A percentile compares a stretch with the other conserved stretches of the same genome.
Conservation (phyloP, 2,888 invertebrate species). For the Tridacna gigas region DNA sequence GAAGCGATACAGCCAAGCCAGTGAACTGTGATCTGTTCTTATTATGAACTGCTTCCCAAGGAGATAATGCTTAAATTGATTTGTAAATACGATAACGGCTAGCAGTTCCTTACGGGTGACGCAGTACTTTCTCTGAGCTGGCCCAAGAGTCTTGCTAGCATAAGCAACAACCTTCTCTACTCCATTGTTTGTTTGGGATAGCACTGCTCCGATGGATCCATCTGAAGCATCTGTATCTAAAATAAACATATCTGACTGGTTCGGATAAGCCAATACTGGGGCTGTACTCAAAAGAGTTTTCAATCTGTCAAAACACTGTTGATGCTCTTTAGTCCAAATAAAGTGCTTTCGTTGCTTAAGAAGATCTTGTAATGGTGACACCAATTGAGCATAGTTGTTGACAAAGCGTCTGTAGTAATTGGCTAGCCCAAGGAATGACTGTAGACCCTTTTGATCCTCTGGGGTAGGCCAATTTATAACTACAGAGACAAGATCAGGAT, state of each 20-base stretch:
- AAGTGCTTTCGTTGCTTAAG: too few relatives aligned
- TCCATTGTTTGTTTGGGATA: too few relatives aligned
- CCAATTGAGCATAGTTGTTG: slow-evolving; percentile 52
- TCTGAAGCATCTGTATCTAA: too few relatives aligned
- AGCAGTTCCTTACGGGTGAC: slow-evolving; percentile 19
- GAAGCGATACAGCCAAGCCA: slow-evolving; percentile 10
- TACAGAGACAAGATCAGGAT: background rate
- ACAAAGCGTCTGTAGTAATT: too few relatives aligned
- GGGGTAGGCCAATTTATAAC: slow-evolving; percentile 20
- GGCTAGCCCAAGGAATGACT: slow-evolving; percentile 20
- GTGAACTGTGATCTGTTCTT: slow-evolving; percentile 24
- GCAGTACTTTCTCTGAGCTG: background rate
- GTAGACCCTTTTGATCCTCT: slow-evolving; percentile 8
- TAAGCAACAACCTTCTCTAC: too few relatives aligned
- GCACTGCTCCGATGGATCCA: too few relatives aligned
- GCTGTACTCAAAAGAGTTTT: slow-evolving; percentile 23
- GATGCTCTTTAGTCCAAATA: too few relatives aligned
- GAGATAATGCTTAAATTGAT: too few relatives aligned
- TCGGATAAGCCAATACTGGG: slow-evolving; percentile 44
- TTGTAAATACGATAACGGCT: slow-evolving; percentile 14
- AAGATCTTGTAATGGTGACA: slow-evolving; percentile 31
- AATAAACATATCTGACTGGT: too few relatives aligned
- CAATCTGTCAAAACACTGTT: slow-evolving; percentile 46
- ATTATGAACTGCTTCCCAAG: slow-evolving; percentile 23
- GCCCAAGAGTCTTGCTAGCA: background rate